phyloP scores from a whole-genome alignment of 35 echinoderm and acorn worm species.

The Patiria miniata region DNA sequence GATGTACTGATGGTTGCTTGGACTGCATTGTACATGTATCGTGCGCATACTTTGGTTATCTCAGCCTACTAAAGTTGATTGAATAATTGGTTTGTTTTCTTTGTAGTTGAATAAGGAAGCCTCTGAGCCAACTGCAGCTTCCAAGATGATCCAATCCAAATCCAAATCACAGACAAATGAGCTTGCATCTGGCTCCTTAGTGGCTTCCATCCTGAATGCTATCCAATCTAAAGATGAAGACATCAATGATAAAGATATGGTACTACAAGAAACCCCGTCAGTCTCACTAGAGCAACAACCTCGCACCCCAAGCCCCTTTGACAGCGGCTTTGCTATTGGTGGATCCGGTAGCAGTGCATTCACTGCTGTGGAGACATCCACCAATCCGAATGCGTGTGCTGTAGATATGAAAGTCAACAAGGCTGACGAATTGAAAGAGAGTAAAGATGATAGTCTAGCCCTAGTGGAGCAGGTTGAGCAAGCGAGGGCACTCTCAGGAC shows the following conservation, averaged over 20 bases:
- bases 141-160: neutral
- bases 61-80: too few relatives aligned
- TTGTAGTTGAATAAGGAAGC: neutral
- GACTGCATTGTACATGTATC: too few relatives aligned
- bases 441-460: conserved; percentile 11
- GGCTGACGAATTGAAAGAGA: neutral
- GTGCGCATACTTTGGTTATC: too few relatives aligned
- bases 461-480: conserved; percentile 39
- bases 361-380: conserved; percentile 1
- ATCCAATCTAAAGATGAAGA: conserved; percentile 17
- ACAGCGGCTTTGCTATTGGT: conserved; percentile 11
- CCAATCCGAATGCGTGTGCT: conserved; percentile 3
- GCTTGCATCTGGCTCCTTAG: neutral
- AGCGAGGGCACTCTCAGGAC: conserved; percentile 1
- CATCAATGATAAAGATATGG: neutral
- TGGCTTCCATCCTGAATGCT: conserved; percentile 51
- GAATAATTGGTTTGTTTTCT: too few relatives aligned
- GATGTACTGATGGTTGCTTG: too few relatives aligned
- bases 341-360: conserved; percentile 50
- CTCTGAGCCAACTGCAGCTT: neutral
- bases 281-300: neutral
- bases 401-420: too few relatives aligned
- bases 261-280: neutral
- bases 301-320: conserved; percentile 7
- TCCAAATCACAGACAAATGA: too few relatives aligned